Percentiles rank a stretch among this genome's conserved stretches.
Conservation (phyloP, 2,888 invertebrate genomes). For the Polymixis lichenea region DNA sequence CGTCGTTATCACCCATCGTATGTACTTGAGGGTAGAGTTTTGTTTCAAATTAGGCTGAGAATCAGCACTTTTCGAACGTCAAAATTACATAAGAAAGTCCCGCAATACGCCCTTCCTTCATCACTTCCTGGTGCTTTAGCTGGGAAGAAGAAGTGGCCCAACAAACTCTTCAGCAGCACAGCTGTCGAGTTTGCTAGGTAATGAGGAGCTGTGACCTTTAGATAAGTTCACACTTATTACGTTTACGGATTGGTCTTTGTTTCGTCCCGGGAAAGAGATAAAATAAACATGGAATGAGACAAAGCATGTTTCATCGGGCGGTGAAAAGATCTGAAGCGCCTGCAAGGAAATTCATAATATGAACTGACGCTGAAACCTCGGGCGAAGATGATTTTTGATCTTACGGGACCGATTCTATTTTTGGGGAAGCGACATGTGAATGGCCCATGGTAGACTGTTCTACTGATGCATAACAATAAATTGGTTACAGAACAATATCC, state of each 20-base stretch:
- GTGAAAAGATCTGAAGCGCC: not conserved
- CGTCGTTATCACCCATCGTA: conserved; percentile 24
- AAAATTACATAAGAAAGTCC: no score
- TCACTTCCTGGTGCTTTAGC: no score
- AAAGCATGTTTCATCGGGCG: not conserved
- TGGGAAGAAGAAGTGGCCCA: no score
- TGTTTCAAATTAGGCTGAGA: no score
- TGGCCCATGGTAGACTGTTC: not conserved
- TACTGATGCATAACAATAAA: not conserved
- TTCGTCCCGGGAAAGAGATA: not conserved
- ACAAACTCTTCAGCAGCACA: no score
- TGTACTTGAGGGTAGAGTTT: no score
- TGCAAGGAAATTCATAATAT: not conserved
- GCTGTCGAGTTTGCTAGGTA: not conserved
- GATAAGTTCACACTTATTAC: not conserved
- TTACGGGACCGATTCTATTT: not conserved
- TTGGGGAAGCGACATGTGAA: not conserved
- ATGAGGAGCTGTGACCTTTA: no score
- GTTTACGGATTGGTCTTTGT: not conserved
- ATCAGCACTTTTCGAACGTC: no score
- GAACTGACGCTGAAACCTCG: not conserved
- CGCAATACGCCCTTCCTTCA: no score
- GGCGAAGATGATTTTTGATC: not conserved
- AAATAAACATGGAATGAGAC: no score
- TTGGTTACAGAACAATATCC: not conserved